Base-by-base conservation (phyloP, 2,888 invertebrate genomes). In the Euzophera pinguis region DNA sequence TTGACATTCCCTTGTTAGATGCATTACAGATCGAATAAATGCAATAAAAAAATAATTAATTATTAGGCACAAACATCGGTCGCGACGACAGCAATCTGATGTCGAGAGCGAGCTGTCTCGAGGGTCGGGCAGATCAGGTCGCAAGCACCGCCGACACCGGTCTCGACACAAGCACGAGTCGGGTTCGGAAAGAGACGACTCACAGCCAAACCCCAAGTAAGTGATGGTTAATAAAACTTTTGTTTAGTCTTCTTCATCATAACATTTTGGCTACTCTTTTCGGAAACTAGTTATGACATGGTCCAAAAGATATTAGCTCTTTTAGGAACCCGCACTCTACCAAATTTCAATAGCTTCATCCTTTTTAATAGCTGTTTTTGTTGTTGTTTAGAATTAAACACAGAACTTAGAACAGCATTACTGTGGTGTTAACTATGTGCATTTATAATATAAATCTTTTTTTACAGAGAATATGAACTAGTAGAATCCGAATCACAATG, bases 61-160 rank as follows among this genome's bases (percentile, higher is more conserved):
- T 9, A 41, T 4, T 61, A 94, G 95, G 71, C 94, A 95, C 78
- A 93, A 94, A 68, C 96, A 96, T 76, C 93, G 96, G 37, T 95
- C 96, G 67, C 93, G 95, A 62, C 92, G 94, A 69, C 89, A 90
- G 93, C 96, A 89, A 63, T 97, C 97, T 0, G 97, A 97, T 76
- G 97, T 96, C 62, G 97, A 97, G 82, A 97, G 97, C 69, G 97
- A 97, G 83, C 85, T 96, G 62, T 97, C 97, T 0, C 94, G 96
- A 56, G 94, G 96, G 39, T 97, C 97, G 6, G 95, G 94, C 12
- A 93, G 95, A 62, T 96, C 96, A 6, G 94, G 94, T 13, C 91
- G 95, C 55, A 93, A 94, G 54, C 95, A 95, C 65, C 91, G 94
- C 38, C 89, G 94, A 52, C 95, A 96, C 73, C 93, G 96, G 62